Percentiles rank a stretch among this genome's conserved stretches.
Evolutionary conservation across 92 coral and sea anemone species (phyloP).

Genomic region (Porites rus): DNA sequence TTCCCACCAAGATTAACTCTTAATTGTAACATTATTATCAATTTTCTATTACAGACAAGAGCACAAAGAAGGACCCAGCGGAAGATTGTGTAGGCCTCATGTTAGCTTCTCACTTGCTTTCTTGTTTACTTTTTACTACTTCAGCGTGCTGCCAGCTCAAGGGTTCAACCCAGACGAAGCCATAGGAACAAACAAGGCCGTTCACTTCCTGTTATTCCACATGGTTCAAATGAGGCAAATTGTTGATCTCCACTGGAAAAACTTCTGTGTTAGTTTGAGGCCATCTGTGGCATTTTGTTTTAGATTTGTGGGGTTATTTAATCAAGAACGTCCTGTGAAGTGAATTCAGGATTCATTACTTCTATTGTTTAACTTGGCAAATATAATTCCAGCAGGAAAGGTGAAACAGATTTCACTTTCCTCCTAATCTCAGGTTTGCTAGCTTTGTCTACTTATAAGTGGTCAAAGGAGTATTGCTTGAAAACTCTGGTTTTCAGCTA

Average conservation of each 20-base stretch:
- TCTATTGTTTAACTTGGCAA: background rate
- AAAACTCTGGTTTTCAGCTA: too few species aligned
- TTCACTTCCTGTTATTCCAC: conserved; percentile 50
- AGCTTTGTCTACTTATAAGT: too few species aligned
- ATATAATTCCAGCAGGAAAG: too few species aligned
- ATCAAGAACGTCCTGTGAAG: background rate
- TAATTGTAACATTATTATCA: background rate
- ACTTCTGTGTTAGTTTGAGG: background rate
- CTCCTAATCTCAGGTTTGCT: too few species aligned
- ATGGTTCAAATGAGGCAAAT: conserved; percentile 7
- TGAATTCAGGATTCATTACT: background rate
- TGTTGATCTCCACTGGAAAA: background rate
- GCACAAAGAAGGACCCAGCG: conserved; percentile 55
- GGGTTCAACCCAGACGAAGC: conserved; percentile 49
- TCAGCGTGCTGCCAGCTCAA: conserved; percentile 45
- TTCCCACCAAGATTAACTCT: too few species aligned
- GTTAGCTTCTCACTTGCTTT: conserved; percentile 45
- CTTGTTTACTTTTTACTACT: conserved; percentile 56
- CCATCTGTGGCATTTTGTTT: background rate
- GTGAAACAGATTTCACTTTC: too few species aligned
- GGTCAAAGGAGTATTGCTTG: too few species aligned
- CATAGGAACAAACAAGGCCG: conserved; percentile 50
- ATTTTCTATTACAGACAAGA: conserved; percentile 64
- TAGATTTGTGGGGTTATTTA: background rate
- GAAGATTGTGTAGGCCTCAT: conserved; percentile 56